Percentiles rank a stretch among this genome's conserved stretches.
phyloP scores from a whole-genome alignment of 2,113 vertebrate genomes.

The Ploceus nigricollis region DNA sequence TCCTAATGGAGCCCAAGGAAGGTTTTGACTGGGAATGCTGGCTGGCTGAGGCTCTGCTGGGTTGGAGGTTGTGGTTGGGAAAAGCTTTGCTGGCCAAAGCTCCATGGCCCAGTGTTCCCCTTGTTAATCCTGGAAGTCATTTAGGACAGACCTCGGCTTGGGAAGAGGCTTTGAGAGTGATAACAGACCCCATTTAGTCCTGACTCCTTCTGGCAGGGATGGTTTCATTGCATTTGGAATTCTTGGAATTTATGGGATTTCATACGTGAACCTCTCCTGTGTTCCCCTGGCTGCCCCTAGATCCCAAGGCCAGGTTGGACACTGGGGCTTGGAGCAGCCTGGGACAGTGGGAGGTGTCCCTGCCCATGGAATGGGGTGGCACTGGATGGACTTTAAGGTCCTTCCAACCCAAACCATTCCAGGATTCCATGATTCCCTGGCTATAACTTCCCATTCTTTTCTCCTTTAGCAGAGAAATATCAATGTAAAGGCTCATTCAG shows the following conservation, averaged over 20 bases:
- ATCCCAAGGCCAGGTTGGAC: not conserved
- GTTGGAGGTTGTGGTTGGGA: not conserved
- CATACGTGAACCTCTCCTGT: accelerated
- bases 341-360: not conserved
- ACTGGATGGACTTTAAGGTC: accelerated
- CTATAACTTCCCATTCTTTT: not conserved
- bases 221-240: not conserved
- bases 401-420: not conserved
- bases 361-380: not conserved
- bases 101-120: accelerated
- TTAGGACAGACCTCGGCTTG: not conserved
- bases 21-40: not conserved
- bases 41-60: not conserved
- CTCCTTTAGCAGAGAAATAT: not conserved
- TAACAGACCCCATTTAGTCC: accelerated
- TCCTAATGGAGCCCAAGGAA: not conserved
- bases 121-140: accelerated
- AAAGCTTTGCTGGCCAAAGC: not conserved
- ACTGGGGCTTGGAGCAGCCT: accelerated
- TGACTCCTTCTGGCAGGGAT: not conserved
- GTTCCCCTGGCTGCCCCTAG: not conserved
- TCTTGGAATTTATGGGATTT: not conserved
- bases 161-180: not conserved
- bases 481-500: accelerated
- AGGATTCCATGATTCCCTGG: not conserved